Evolutionary conservation across 2,888 invertebrate species (phyloP), one percentile per base, ranked within the genome.

Genomic region (Nomada fabriciana): DNA sequence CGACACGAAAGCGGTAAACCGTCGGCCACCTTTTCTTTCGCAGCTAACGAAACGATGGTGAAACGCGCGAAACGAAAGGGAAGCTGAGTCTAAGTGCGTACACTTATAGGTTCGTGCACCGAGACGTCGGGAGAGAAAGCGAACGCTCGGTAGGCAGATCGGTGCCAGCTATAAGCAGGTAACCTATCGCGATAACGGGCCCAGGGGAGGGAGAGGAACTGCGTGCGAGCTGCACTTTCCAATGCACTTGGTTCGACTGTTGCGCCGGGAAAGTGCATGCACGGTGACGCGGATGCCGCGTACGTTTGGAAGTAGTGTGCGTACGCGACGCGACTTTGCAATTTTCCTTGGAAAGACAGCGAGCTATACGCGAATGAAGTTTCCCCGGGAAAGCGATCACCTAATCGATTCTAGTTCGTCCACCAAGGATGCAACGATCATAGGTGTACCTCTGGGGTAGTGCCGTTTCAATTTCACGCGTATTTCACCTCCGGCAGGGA

Each of bases 101-200:
- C 29, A 53, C 29, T 42, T 43, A n/a, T 47, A 23, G 63, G 70
- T 73, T 70, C 36, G 75, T 73, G 86, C 76, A 83, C 79, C 80
- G 80, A 89, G 89, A 85, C 89, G 90, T 57, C 57, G 25, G 84
- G 74, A 84, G 90, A 89, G 91, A 90, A 90, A 91, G 90, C 89
- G 85, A 72, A 72, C 86, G 79, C 76, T 87, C 83, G 89, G 88
- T 89, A 89, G 86, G 88, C 87, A 90, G 87, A 90, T 91, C 89
- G 88, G 88, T 90, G 90, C 86, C 87, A 83, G 57, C 71, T 86
- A 78, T 80, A 83, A 83, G 80, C 82, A 72, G 80, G 70, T 76
- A 83, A 83, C 67, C 82, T 55, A 78, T 81, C 88, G 80, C 23
- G 84, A 83, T 74, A 82, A 76, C 43, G 61, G 61, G 59, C 61